Evolutionary conservation across 2,888 invertebrate species (phyloP).

Genomic region (Pelosia muscerda): DNA sequence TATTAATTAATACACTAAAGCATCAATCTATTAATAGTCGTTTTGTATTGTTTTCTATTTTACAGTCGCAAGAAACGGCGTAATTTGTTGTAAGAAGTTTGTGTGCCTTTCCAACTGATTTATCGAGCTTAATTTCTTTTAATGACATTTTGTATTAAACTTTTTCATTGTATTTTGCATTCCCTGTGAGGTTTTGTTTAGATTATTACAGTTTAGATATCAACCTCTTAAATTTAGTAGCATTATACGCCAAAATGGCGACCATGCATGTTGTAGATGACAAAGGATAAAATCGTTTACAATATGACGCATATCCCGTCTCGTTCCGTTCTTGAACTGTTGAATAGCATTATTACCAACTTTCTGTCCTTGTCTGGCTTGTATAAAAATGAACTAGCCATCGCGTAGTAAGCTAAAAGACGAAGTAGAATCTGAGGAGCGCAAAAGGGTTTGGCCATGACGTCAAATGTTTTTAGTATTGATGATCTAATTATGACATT

Average conservation of each 20-base stretch:
- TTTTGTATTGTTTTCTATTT: conserved; percentile 22
- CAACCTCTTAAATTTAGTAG: conserved; percentile 60
- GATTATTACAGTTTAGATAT: conserved; percentile 16
- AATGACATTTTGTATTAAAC: neutral
- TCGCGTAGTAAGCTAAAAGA: conserved; percentile 2
- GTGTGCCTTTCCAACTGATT: conserved; percentile 28
- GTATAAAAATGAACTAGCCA: neutral
- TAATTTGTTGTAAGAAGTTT: conserved; percentile 38
- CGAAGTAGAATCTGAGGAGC: neutral
- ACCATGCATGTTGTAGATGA: conserved; percentile 31
- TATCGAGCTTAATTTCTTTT: neutral
- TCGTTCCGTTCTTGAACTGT: conserved; percentile 31
- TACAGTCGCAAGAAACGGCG: conserved; percentile 36
- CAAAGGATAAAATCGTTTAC: conserved; percentile 52
- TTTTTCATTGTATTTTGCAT: conserved; percentile 11
- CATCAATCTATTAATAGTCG: conserved; percentile 28
- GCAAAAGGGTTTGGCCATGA: neutral
- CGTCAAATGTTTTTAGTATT: neutral
- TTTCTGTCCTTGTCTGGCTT: conserved; percentile 40
- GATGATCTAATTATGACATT: neutral
- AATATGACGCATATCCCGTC: conserved; percentile 50
- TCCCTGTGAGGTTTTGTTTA: conserved; percentile 28
- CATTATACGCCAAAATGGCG: conserved; percentile 72
- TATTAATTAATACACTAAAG: conserved; percentile 36
- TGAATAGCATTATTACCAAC: conserved; percentile 27